Conservation (phyloP, 2,888 invertebrate genomes). For the Ypsolopha scabrella region DNA sequence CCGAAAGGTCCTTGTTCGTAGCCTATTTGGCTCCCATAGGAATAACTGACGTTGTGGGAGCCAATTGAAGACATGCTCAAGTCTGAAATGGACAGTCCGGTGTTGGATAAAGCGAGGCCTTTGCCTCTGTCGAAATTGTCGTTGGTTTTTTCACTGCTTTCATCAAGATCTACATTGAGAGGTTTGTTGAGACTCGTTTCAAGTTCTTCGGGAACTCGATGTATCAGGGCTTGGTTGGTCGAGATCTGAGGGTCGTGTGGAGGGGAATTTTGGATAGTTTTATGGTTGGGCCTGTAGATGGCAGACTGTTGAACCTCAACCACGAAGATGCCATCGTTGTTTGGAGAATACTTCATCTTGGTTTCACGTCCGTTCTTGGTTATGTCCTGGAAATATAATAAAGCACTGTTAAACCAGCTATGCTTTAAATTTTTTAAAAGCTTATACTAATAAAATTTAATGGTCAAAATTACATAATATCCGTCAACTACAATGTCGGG, state of each 20-base stretch:
- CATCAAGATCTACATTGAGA: constrained; percentile 19
- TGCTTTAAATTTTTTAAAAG: too few species aligned
- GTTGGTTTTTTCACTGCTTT: constrained; percentile 41
- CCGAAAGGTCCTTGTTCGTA: constrained; percentile 81
- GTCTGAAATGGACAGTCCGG: constrained; percentile 86
- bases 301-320: constrained; percentile 74
- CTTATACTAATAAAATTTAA: too few species aligned
- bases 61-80: constrained; percentile 79
- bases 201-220: constrained; percentile 50
- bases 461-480: too few species aligned
- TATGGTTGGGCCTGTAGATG: constrained; percentile 46
- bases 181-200: constrained; percentile 26
- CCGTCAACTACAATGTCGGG: too few species aligned
- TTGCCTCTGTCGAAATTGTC: constrained; percentile 40
- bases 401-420: background rate
- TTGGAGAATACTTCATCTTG: constrained; percentile 80
- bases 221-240: constrained; percentile 60
- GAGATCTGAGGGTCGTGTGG: constrained; percentile 54
- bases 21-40: constrained; percentile 83
- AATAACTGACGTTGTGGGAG: constrained; percentile 79
- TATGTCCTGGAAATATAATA: constrained; percentile 69
- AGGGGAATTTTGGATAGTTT: constrained; percentile 36
- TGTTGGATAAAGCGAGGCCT: constrained; percentile 72
- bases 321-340: constrained; percentile 80
- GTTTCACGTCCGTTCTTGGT: constrained; percentile 78